A percentile compares a stretch with the other conserved stretches of the same genome.
phyloP scores from a whole-genome alignment of 2,113 vertebrate species.

The Phalacrocorax carbo region DNA sequence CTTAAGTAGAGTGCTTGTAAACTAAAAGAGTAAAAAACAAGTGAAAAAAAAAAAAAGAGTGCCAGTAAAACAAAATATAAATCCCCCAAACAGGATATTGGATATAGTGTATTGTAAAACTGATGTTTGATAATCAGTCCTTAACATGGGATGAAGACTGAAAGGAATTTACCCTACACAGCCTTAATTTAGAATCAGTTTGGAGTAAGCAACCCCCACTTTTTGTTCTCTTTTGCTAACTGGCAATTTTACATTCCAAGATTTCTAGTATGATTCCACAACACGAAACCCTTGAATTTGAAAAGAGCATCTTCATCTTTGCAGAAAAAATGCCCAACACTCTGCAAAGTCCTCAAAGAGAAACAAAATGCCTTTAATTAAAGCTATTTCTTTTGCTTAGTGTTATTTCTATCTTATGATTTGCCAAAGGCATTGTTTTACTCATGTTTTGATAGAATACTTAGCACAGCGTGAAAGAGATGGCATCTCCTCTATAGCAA shows the following conservation, averaged over 20 bases:
- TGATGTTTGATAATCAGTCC: background rate
- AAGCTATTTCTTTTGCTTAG: slow-evolving; percentile 34
- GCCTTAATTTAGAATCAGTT: background rate
- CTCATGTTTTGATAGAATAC: slow-evolving; percentile 76
- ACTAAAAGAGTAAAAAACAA: too few species aligned
- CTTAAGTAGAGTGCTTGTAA: too few species aligned
- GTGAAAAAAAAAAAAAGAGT: too few species aligned
- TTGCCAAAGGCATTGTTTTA: slow-evolving; percentile 77
- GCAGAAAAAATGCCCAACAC: background rate
- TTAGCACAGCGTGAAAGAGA: slow-evolving; percentile 79
- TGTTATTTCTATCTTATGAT: slow-evolving; percentile 51
- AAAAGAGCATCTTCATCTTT: background rate
- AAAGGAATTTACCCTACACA: background rate
- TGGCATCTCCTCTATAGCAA: slow-evolving; percentile 75
- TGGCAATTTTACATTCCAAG: background rate
- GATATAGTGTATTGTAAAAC: background rate
- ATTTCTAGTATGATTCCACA: background rate
- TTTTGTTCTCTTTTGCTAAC: background rate
- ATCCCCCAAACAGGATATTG: too few species aligned
- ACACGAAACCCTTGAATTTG: background rate
- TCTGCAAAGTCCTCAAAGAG: slow-evolving; percentile 62
- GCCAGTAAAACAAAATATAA: too few species aligned
- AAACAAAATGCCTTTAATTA: slow-evolving; percentile 45
- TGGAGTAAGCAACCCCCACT: background rate
- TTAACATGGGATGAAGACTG: background rate